phyloP scores from a whole-genome alignment of 2,888 invertebrate genomes.

The Elmis aenea region DNA sequence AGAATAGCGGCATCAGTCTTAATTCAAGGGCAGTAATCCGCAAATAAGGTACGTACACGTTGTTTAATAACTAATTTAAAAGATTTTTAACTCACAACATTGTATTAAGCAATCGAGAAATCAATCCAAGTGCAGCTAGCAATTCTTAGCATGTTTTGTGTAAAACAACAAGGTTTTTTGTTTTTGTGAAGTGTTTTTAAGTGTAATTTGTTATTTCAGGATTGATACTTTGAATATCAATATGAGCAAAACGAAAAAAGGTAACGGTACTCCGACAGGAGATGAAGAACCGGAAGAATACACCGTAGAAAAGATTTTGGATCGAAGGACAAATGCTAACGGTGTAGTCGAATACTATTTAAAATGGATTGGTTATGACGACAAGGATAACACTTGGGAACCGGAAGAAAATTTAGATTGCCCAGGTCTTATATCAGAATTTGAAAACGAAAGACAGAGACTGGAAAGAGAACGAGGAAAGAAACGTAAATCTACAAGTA shows the following conservation, averaged over 20 bases:
- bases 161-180: too few relatives aligned
- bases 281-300: conserved; percentile 69
- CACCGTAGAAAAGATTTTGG: conserved; percentile 67
- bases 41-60: too few relatives aligned
- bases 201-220: too few relatives aligned
- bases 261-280: conserved; percentile 26
- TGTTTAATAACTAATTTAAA: too few relatives aligned
- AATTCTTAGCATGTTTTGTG: too few relatives aligned
- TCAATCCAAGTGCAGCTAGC: too few relatives aligned
- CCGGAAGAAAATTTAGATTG: conserved; percentile 84
- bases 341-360: conserved; percentile 70
- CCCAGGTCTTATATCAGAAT: conserved; percentile 72
- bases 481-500: conserved; percentile 24
- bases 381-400: conserved; percentile 88
- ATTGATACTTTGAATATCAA: too few relatives aligned
- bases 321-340: conserved; percentile 60
- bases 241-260: conserved; percentile 23
- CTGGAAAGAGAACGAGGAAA: conserved; percentile 42
- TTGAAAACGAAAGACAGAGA: conserved; percentile 73
- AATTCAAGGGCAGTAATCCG: too few relatives aligned
- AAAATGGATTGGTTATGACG: conserved; percentile 75
- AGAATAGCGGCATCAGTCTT: too few relatives aligned
- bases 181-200: too few relatives aligned
- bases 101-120: too few relatives aligned
- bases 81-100: too few relatives aligned